Conservation (phyloP, 2,797 vertebrate genomes). For the Lepilemur septentrionalis region DNA sequence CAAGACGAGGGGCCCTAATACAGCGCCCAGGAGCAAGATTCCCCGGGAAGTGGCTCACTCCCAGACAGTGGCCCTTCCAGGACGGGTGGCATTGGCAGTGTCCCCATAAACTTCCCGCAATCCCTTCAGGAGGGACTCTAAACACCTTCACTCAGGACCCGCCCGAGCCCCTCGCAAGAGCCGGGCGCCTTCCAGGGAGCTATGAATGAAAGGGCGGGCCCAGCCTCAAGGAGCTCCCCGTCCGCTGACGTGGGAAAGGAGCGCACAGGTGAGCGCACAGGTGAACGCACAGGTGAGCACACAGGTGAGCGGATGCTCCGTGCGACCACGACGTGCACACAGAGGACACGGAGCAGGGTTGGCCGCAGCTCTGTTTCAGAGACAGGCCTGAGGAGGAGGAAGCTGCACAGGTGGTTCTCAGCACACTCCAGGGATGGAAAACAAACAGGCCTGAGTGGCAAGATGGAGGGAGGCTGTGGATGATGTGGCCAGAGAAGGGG, state of each 20-base stretch:
- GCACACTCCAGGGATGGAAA: background rate
- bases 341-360: background rate
- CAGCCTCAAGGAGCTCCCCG: too few relatives aligned
- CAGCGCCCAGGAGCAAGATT: rapidly evolving
- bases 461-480: rapidly evolving
- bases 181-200: background rate
- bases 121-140: background rate
- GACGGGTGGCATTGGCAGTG: rapidly evolving
- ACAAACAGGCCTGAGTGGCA: background rate
- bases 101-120: background rate
- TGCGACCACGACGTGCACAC: background rate
- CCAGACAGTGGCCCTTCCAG: background rate
- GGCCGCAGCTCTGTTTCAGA: background rate
- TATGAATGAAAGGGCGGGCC: background rate
- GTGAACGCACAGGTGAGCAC: too few relatives aligned
- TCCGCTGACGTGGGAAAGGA: too few relatives aligned
- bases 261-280: background rate
- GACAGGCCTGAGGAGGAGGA: too few relatives aligned
- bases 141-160: background rate
- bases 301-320: too few relatives aligned
- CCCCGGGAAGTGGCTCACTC: rapidly evolving
- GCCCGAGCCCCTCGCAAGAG: background rate
- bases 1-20: rapidly evolving
- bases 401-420: too few relatives aligned
- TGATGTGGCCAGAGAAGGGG: too few relatives aligned